phyloP scores from a whole-genome alignment of 2,113 vertebrate species.

The Brachyhypopomus occidentalis region DNA sequence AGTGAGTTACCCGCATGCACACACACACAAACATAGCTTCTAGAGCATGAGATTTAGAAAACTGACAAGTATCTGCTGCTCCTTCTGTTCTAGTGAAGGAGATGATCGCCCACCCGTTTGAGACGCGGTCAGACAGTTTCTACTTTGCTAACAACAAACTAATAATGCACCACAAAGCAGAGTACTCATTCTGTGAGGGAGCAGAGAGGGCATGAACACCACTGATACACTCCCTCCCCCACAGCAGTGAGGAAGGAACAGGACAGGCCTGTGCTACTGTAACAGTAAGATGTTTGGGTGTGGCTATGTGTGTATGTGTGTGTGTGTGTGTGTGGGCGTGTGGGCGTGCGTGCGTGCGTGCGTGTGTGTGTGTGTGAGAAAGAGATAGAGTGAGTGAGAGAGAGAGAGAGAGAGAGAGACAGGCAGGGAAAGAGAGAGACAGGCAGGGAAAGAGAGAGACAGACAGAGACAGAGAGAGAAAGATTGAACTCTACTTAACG shows the following conservation, averaged over 20 bases:
- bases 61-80: background rate
- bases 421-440: no score
- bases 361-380: no score
- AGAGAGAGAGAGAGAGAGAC: no score
- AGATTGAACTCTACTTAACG: no score
- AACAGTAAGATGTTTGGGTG: no score
- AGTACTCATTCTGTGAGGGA: constrained; percentile 63
- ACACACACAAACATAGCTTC: background rate
- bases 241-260: no score
- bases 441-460: no score
- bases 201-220: background rate
- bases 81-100: constrained; percentile 63
- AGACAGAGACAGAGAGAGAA: no score
- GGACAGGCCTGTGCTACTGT: no score
- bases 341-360: no score
- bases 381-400: no score
- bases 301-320: constrained; percentile 11
- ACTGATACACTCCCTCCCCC: background rate
- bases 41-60: background rate
- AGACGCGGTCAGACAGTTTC: constrained; percentile 70
- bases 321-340: background rate
- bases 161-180: constrained; percentile 73
- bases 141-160: constrained; percentile 72
- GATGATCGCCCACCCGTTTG: constrained; percentile 66
- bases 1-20: constrained; percentile 47